These are phyloP conservation scores for Sesamia nonagrioides DNA, from an alignment of 1,140 invertebrate genomes.

Conservation along the genomic window DNA sequence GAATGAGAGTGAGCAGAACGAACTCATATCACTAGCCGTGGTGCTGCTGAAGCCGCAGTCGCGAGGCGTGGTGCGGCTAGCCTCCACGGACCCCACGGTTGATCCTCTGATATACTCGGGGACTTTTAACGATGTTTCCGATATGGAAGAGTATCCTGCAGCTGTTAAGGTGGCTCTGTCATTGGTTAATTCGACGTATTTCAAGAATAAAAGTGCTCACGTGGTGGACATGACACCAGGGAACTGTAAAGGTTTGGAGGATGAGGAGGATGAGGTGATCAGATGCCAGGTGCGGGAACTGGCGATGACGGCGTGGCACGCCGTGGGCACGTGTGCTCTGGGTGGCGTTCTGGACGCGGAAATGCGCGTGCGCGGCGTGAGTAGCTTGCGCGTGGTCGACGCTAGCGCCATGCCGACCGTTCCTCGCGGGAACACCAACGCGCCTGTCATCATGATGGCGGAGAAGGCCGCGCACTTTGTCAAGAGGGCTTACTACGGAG, in stretches of 20 bases:
- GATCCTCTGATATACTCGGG: conserved; percentile 91
- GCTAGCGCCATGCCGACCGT: conserved; percentile 90
- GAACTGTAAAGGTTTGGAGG: conserved; percentile 56
- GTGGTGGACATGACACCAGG: conserved; percentile 65
- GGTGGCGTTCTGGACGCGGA: conserved; percentile 84
- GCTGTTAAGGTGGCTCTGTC: conserved; percentile 62
- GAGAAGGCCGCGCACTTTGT: conserved; percentile 89
- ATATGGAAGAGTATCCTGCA: conserved; percentile 78
- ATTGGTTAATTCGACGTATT: conserved; percentile 68
- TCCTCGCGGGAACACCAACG: conserved; percentile 89
- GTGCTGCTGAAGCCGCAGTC: conserved; percentile 81
- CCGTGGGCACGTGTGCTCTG: conserved; percentile 88
- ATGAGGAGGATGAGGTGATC: conserved; percentile 42
- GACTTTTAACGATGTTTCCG: conserved; percentile 88
- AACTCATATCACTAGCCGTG: conserved; percentile 66
- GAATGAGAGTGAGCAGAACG: conserved; percentile 60
- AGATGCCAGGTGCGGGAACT: conserved; percentile 63
- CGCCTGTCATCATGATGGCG: conserved; percentile 89
- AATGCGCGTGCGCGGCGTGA: conserved; percentile 87
- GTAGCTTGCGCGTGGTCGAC: conserved; percentile 88
- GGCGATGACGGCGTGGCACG: conserved; percentile 76
- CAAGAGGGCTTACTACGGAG: conserved; percentile 66
- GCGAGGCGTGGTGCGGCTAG: conserved; percentile 84
- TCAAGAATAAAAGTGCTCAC: conserved; percentile 63
- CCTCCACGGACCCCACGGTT: conserved; percentile 88